Evolutionary conservation across 1,140 invertebrate species (phyloP).

Genomic region (Drosophila cardini): DNA sequence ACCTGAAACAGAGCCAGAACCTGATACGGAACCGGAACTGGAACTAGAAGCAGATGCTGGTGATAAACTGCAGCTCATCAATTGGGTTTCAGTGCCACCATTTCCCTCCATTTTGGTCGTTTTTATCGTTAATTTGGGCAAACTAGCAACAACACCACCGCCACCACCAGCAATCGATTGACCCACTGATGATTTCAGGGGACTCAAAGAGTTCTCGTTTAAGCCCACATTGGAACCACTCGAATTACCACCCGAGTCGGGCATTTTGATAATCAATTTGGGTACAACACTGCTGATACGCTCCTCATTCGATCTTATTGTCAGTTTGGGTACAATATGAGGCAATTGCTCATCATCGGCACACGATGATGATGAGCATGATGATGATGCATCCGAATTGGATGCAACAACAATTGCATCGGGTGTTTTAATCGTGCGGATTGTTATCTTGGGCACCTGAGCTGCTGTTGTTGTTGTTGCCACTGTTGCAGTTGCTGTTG

Average conservation of each 20-base stretch:
- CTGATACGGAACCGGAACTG: slow-evolving; percentile 32
- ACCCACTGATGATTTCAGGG: slow-evolving; percentile 1
- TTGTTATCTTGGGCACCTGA: slow-evolving; percentile 49
- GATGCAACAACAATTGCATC: slow-evolving; percentile 33
- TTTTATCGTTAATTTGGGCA: slow-evolving; percentile 73
- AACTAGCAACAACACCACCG: slow-evolving; percentile 8
- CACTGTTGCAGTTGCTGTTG: slow-evolving; percentile 16
- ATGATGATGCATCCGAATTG: slow-evolving; percentile 65
- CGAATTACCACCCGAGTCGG: slow-evolving; percentile 48
- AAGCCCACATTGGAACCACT: no score
- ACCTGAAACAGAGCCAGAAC: neutral
- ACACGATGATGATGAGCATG: slow-evolving; percentile 68
- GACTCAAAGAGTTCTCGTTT: slow-evolving; percentile 19
- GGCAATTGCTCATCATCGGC: slow-evolving; percentile 71
- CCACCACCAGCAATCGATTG: neutral
- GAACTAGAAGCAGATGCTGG: slow-evolving; percentile 51
- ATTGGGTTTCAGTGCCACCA: slow-evolving; percentile 70
- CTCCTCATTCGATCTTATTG: slow-evolving; percentile 75
- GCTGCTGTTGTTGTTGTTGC: slow-evolving; percentile 2
- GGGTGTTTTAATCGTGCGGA: slow-evolving; percentile 42
- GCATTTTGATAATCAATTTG: slow-evolving; percentile 81
- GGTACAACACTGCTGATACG: slow-evolving; percentile 74
- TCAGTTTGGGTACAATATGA: slow-evolving; percentile 82
- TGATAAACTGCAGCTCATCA: slow-evolving; percentile 70
- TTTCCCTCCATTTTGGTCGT: slow-evolving; percentile 62